These are phyloP conservation scores for Lineus longissimus DNA, from an alignment of 1,140 invertebrate genomes.

Conservation along the genomic window DNA sequence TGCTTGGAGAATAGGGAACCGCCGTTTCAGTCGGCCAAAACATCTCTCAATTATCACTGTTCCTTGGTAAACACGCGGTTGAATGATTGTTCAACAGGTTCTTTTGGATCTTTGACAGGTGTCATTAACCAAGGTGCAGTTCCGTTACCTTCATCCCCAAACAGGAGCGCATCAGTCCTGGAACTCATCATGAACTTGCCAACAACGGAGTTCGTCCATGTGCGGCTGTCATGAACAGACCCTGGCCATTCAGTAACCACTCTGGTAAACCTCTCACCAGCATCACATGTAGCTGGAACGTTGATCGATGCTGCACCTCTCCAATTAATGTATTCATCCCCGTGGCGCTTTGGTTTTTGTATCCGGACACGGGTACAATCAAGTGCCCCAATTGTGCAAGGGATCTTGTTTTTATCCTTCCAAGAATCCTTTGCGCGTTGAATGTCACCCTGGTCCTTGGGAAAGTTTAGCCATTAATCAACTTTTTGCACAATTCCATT, in stretches of 20 bases:
- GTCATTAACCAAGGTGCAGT: slow-evolving; percentile 6
- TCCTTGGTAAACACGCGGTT: slow-evolving; percentile 1
- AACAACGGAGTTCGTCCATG: not conserved
- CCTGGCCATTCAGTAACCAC: not conserved
- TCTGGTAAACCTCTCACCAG: not conserved
- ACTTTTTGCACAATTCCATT: not conserved
- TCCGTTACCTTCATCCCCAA: not conserved
- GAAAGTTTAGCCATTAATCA: not conserved
- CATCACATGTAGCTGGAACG: no score
- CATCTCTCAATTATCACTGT: not conserved
- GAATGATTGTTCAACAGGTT: not conserved
- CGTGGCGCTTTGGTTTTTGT: not conserved
- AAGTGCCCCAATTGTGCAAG: slow-evolving; percentile 3
- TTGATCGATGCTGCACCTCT: no score
- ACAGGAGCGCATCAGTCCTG: not conserved
- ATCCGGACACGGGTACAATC: not conserved
- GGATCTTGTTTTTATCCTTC: not conserved
- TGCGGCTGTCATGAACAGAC: slow-evolving; percentile 7
- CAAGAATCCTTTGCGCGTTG: slow-evolving; percentile 1
- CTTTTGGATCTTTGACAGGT: not conserved
- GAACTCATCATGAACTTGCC: not conserved
- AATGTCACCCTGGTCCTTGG: not conserved
- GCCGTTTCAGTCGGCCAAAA: no score
- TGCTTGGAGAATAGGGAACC: no score
- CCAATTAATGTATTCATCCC: not conserved